Percentiles rank a stretch among this genome's conserved stretches.
phyloP scores from a whole-genome alignment of 1,140 invertebrate species.

The Bombus impatiens region DNA sequence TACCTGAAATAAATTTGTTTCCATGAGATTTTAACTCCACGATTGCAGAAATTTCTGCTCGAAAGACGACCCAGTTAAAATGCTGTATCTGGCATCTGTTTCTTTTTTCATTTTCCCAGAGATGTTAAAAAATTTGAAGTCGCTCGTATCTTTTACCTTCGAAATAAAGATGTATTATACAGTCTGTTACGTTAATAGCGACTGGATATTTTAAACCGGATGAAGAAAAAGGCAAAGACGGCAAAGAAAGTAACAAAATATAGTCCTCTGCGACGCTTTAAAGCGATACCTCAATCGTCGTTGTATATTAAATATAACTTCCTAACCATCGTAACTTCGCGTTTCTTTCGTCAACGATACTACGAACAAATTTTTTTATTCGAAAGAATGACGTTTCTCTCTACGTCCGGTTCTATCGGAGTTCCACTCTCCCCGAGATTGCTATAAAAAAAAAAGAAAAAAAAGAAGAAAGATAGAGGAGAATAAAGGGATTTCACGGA shows the following conservation, averaged over 20 bases:
- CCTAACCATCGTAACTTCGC: not conserved
- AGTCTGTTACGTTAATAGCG: not conserved
- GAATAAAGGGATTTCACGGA: not conserved
- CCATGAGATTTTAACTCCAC: not conserved
- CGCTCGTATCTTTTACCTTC: not conserved
- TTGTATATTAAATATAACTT: not conserved
- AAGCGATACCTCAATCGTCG: no score
- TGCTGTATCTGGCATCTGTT: not conserved
- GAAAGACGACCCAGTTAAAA: not conserved
- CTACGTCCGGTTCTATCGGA: not conserved
- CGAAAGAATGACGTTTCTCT: not conserved
- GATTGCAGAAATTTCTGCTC: not conserved
- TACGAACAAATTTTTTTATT: not conserved
- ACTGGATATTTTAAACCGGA: not conserved
- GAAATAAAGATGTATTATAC: not conserved
- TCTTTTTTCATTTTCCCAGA: no score
- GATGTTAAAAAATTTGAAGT: not conserved
- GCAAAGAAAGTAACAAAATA: no score
- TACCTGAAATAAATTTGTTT: not conserved
- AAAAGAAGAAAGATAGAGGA: not conserved
- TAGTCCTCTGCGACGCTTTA: no score
- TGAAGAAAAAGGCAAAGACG: not conserved
- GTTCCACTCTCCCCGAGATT: not conserved
- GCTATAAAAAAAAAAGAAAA: not conserved
- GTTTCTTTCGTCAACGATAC: not conserved